Conservation (phyloP, 2,113 vertebrate species). For the Phylloscopus whistleri region DNA sequence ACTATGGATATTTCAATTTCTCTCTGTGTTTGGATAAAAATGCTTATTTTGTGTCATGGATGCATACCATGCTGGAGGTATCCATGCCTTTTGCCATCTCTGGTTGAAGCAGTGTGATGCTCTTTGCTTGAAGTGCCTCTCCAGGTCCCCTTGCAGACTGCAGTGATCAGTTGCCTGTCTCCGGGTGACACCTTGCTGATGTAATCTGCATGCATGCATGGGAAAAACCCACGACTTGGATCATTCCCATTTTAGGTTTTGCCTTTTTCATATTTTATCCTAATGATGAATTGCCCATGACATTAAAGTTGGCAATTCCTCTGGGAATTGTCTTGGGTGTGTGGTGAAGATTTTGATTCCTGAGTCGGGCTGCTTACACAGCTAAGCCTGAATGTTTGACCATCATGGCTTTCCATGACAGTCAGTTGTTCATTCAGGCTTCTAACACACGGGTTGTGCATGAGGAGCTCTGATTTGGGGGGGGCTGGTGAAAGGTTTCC, state of each 20-base stretch:
- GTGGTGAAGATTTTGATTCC: background rate
- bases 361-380: background rate
- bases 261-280: background rate
- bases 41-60: background rate
- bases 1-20: background rate
- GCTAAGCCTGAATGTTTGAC: background rate
- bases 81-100: background rate
- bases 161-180: background rate
- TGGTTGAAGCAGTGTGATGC: background rate
- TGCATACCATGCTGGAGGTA: background rate
- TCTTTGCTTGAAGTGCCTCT: background rate
- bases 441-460: background rate
- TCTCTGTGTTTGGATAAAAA: background rate
- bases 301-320: background rate
- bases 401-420: background rate
- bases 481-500: background rate
- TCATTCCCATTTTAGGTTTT: background rate
- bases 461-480: background rate
- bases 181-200: background rate
- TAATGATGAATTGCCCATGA: background rate
- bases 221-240: background rate
- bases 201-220: background rate
- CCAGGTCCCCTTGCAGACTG: background rate
- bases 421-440: background rate
- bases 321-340: background rate